Evolutionary conservation across 2,797 vertebrate species (phyloP).

Genomic region (Antrozous pallidus): DNA sequence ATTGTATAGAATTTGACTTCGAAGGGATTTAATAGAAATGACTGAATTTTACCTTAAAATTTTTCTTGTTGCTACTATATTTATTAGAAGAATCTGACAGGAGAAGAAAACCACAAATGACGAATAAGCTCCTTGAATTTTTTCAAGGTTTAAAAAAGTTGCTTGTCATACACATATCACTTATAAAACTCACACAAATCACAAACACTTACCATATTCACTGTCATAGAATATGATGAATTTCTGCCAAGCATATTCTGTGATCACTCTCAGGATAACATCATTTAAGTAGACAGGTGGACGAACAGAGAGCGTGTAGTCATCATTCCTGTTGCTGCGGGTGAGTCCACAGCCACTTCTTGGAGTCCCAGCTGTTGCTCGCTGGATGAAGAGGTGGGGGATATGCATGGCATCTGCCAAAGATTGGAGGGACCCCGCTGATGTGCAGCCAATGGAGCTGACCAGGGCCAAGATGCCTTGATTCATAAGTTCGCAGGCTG

Average conservation of each 20-base stretch:
- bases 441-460: constrained; percentile 97
- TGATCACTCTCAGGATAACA: constrained; percentile 96
- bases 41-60: background rate
- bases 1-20: background rate
- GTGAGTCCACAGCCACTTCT: constrained; percentile 92
- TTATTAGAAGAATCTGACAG: constrained; percentile 19
- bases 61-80: constrained; percentile 8
- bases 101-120: constrained; percentile 39
- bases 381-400: constrained; percentile 97
- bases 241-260: constrained; percentile 98
- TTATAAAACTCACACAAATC: constrained; percentile 8
- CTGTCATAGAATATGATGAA: constrained; percentile 98
- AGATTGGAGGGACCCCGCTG: constrained; percentile 94
- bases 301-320: constrained; percentile 96
- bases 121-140: background rate
- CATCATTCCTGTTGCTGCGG: constrained; percentile 89
- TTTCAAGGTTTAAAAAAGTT: background rate
- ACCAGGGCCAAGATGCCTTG: constrained; percentile 97
- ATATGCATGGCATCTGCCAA: constrained; percentile 98
- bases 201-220: constrained; percentile 90
- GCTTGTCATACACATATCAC: background rate
- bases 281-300: constrained; percentile 97
- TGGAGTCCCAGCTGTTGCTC: constrained; percentile 90
- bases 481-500: constrained; percentile 99
- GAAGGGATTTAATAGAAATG: constrained; percentile 53